Percentiles rank a stretch among this genome's conserved stretches.
Conservation (phyloP, 2,888 invertebrate species). For the Octodonta nipae region DNA sequence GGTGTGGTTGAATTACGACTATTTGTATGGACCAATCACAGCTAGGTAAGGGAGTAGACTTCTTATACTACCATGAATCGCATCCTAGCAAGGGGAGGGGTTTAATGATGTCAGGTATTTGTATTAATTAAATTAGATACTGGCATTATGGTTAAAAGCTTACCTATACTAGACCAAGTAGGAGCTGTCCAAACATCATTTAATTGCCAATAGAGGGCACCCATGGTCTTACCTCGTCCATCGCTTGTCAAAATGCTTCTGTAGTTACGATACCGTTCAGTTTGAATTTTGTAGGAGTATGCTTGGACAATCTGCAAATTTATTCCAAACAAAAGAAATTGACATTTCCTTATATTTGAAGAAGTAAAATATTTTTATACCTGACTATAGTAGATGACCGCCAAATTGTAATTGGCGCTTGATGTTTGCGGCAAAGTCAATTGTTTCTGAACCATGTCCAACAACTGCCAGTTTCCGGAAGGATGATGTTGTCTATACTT, state of each 20-base stretch:
- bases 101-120: too few species aligned
- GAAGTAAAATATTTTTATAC: conserved; percentile 38
- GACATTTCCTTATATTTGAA: neutral
- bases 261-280: conserved; percentile 56
- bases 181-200: conserved; percentile 97
- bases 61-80: too few species aligned
- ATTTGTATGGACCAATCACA: too few species aligned
- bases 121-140: too few species aligned
- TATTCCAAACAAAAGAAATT: too few species aligned
- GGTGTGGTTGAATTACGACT: too few species aligned
- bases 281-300: conserved; percentile 70
- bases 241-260: conserved; percentile 32
- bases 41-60: too few species aligned
- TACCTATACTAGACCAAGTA: conserved; percentile 85
- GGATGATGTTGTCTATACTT: conserved; percentile 78
- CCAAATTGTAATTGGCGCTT: conserved; percentile 45
- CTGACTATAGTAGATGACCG: conserved; percentile 74
- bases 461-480: conserved; percentile 50
- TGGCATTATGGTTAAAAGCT: conserved; percentile 9
- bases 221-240: conserved; percentile 72
- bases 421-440: conserved; percentile 43
- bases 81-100: too few species aligned
- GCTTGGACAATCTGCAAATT: conserved; percentile 72
- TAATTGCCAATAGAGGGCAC: conserved; percentile 94
- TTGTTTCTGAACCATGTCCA: conserved; percentile 46